phyloP scores from a whole-genome alignment of 2,797 vertebrate genomes.

The Takifugu rubripes region DNA sequence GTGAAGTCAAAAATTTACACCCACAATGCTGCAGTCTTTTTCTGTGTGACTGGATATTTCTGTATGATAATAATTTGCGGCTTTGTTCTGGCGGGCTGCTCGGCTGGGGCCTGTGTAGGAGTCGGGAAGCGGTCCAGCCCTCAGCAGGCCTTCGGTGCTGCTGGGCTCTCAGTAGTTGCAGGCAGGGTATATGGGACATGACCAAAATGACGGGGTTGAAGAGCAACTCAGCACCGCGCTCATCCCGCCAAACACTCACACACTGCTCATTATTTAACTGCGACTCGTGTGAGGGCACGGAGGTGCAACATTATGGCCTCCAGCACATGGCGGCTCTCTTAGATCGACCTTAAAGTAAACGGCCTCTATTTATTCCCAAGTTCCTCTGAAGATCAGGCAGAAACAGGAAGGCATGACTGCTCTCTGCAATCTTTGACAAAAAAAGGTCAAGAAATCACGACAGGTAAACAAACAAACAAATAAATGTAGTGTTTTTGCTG shows the following conservation, averaged over 20 bases:
- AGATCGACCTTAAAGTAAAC: not conserved
- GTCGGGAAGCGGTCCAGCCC: constrained; percentile 54
- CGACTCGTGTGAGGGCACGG: constrained; percentile 31
- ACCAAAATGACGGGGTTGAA: constrained; percentile 74
- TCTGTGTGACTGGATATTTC: constrained; percentile 47
- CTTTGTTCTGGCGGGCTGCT: constrained; percentile 58
- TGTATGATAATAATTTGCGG: constrained; percentile 70
- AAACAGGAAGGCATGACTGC: too few species aligned
- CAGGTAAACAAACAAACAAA: too few species aligned
- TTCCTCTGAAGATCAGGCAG: too few species aligned
- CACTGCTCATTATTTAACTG: constrained; percentile 42
- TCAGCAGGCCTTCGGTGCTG: constrained; percentile 43
- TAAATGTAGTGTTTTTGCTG: too few species aligned
- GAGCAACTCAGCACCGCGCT: constrained; percentile 47
- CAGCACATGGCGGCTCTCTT: constrained; percentile 8
- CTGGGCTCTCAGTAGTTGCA: constrained; percentile 53
- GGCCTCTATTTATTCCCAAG: too few species aligned
- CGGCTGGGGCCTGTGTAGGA: constrained; percentile 50
- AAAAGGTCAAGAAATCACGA: too few species aligned
- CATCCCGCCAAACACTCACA: constrained; percentile 51
- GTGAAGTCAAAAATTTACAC: constrained; percentile 22
- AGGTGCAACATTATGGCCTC: constrained; percentile 16
- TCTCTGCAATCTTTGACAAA: too few species aligned
- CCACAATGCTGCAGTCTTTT: constrained; percentile 23
- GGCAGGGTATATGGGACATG: constrained; percentile 54